Evolutionary conservation across 1,140 invertebrate species (phyloP).

Genomic region (Whitmania pigra): DNA sequence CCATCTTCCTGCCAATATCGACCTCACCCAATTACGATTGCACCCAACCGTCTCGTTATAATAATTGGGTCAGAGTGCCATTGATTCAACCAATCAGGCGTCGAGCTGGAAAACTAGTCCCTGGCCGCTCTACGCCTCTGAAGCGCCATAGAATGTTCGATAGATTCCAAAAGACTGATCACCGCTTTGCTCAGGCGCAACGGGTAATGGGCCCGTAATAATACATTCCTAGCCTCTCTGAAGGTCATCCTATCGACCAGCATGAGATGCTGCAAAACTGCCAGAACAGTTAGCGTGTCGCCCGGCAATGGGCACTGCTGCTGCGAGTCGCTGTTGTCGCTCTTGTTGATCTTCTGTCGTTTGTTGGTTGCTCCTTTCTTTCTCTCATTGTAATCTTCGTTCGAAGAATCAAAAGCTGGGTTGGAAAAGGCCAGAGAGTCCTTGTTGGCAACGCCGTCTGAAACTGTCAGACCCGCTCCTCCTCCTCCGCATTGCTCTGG

Average conservation of each 20-base stretch:
- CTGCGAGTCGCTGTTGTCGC: background rate
- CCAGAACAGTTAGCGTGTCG: conserved; percentile 2
- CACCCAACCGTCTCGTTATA: too few species aligned
- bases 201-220: background rate
- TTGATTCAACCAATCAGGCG: too few species aligned
- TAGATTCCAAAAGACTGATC: background rate
- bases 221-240: conserved; percentile 7
- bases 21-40: too few species aligned
- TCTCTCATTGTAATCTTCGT: background rate
- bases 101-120: background rate
- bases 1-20: too few species aligned
- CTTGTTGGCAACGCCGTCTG: background rate
- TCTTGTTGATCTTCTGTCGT: background rate
- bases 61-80: too few species aligned
- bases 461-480: background rate
- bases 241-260: conserved; percentile 1
- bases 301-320: background rate
- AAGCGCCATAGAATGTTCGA: background rate
- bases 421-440: background rate
- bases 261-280: background rate
- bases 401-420: background rate
- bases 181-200: background rate
- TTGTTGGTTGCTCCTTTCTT: background rate
- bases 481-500: background rate
- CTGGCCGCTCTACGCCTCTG: background rate